A percentile compares a stretch with the other conserved stretches of the same genome.
These are phyloP conservation scores for Heliothis subflexa DNA, from an alignment of 1,140 invertebrate genomes.

Conservation along the genomic window DNA sequence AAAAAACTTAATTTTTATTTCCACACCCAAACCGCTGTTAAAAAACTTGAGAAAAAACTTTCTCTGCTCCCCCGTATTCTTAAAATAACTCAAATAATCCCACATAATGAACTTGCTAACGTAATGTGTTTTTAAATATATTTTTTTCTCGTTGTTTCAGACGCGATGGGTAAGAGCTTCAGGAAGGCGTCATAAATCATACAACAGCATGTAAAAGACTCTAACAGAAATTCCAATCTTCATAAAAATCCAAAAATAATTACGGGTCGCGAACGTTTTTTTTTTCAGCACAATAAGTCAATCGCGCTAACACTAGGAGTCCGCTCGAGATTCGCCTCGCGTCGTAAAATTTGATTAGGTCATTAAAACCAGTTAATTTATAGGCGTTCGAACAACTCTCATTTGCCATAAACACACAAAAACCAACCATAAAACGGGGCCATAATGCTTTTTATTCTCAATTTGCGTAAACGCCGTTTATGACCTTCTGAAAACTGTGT, in stretches of 20 bases:
- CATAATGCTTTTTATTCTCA: constrained; percentile 58
- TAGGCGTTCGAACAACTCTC: constrained; percentile 77
- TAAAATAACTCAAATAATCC: constrained; percentile 30
- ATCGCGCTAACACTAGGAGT: constrained; percentile 84
- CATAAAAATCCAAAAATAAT: constrained; percentile 85
- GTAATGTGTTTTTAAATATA: constrained; percentile 36
- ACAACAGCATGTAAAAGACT: constrained; percentile 69
- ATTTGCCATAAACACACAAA: constrained; percentile 73
- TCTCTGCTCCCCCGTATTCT: constrained; percentile 2
- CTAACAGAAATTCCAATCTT: constrained; percentile 85
- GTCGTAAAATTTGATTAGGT: constrained; percentile 86
- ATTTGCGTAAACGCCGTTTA: constrained; percentile 56
- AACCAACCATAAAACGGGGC: constrained; percentile 66
- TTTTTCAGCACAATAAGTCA: constrained; percentile 81
- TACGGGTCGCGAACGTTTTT: constrained; percentile 61
- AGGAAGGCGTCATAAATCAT: constrained; percentile 77
- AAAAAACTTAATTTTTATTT: background rate
- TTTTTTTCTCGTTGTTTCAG: constrained; percentile 86
- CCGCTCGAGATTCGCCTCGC: constrained; percentile 79
- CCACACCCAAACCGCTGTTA: too few relatives aligned
- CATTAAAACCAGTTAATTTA: constrained; percentile 86
- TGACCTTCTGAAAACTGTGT: constrained; percentile 62
- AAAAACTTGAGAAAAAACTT: constrained; percentile 2
- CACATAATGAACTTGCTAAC: constrained; percentile 31
- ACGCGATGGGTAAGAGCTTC: constrained; percentile 88